phyloP scores from a whole-genome alignment of 2,888 invertebrate species.

The Volucella inanis region DNA sequence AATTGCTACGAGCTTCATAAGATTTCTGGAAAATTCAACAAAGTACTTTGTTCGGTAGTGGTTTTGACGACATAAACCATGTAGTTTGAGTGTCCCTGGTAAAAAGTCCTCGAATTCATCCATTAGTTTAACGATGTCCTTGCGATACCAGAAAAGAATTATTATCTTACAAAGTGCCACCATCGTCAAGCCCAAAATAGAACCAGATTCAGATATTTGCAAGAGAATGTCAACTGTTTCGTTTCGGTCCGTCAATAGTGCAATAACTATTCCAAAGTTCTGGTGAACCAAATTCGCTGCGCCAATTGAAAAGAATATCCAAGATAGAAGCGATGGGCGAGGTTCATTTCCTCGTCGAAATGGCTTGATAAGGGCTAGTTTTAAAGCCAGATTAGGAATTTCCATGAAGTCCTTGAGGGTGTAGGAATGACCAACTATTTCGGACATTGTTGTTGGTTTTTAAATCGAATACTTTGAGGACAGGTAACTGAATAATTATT shows the following conservation, averaged over 20 bases:
- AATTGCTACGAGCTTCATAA: conserved; percentile 76
- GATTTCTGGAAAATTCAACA: conserved; percentile 64
- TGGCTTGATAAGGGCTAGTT: conserved; percentile 73
- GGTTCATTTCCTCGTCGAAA: conserved; percentile 58
- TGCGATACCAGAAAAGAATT: conserved; percentile 74
- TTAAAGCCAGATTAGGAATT: conserved; percentile 78
- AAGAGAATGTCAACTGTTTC: conserved; percentile 72
- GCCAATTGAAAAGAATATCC: conserved; percentile 68
- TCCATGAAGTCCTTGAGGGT: conserved; percentile 77
- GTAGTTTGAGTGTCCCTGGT: conserved; percentile 42
- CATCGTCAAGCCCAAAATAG: conserved; percentile 76
- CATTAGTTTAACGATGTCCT: conserved; percentile 76
- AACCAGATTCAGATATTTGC: conserved; percentile 76
- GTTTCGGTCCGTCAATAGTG: conserved; percentile 62
- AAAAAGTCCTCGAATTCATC: conserved; percentile 72
- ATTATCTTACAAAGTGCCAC: conserved; percentile 78
- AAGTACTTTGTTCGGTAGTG: conserved; percentile 76
- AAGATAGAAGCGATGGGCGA: conserved; percentile 2
- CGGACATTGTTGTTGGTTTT: not conserved
- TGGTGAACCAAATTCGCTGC: conserved; percentile 77
- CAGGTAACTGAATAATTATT: not conserved
- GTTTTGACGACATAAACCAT: not conserved
- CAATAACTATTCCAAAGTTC: conserved; percentile 77
- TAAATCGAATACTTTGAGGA: not conserved
- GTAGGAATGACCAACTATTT: conserved; percentile 19